These are phyloP conservation scores for Chondrilla cf. caribensis DNA, from an alignment of 37 sponge, comb jelly and placozoan species.

Conservation along the genomic window DNA sequence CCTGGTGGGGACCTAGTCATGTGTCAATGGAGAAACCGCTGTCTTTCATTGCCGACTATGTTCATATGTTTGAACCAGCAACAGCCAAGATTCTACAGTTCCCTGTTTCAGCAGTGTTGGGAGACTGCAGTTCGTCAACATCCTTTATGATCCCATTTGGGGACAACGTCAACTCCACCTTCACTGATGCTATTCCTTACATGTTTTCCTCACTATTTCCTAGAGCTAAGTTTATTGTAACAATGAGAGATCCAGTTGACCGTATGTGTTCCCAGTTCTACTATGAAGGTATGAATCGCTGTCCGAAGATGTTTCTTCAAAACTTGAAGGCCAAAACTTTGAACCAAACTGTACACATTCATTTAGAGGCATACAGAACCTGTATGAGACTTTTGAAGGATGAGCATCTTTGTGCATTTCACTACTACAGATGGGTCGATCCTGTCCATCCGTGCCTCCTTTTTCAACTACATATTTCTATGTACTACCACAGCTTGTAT, in stretches of 20 bases:
- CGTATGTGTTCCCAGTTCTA: background rate
- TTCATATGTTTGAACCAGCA: background rate
- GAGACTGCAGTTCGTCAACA: background rate
- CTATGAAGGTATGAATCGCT: background rate
- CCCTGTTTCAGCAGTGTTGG: background rate
- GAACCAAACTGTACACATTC: background rate
- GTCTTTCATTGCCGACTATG: background rate
- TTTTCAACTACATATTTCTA: background rate
- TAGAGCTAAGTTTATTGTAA: background rate
- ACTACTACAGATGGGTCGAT: too few species aligned
- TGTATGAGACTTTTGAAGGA: background rate
- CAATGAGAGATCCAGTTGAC: background rate
- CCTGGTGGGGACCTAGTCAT: constrained; percentile 48
- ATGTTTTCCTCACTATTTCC: background rate
- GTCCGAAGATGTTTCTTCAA: background rate
- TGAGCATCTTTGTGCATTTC: background rate
- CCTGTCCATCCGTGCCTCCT: too few species aligned
- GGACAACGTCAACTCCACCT: background rate
- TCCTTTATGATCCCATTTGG: background rate
- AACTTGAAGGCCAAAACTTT: background rate
- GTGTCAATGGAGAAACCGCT: too few species aligned
- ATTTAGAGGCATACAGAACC: background rate
- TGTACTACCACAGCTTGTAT: constrained; percentile 1
- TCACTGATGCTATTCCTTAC: constrained; percentile 1
- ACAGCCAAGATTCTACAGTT: background rate